Conservation (phyloP, 2,797 vertebrate species). For the Phoxinus dragarum region DNA sequence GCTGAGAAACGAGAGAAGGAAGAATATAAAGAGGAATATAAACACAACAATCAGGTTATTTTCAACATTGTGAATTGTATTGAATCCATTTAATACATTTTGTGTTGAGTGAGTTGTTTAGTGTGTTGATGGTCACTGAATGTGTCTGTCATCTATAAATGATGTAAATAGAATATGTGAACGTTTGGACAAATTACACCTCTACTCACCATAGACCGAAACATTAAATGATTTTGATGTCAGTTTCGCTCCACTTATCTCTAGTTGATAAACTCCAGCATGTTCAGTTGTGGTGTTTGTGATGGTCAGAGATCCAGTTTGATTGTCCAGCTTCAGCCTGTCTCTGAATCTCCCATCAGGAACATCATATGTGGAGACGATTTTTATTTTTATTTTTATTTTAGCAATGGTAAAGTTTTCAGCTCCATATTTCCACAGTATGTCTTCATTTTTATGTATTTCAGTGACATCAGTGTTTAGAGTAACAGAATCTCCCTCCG, state of each 20-base stretch:
- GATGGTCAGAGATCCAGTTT: background rate
- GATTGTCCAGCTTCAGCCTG: background rate
- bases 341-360: background rate
- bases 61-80: background rate
- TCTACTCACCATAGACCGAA: background rate
- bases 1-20: background rate
- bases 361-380: fast-evolving
- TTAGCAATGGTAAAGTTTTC: background rate
- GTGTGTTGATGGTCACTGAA: background rate
- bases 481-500: background rate
- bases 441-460: fast-evolving
- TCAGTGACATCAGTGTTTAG: background rate
- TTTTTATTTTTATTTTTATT: fast-evolving
- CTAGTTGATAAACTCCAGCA: fast-evolving
- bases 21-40: background rate
- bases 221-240: background rate
- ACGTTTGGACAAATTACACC: fast-evolving
- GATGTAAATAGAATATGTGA: background rate
- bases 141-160: background rate
- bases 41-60: background rate
- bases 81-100: fast-evolving
- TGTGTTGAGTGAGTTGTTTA: background rate
- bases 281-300: background rate
- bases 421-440: background rate
- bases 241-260: fast-evolving